A percentile compares a stretch with the other conserved stretches of the same genome.
phyloP scores from a whole-genome alignment of 1,140 invertebrate species.

The Trichonephila clavata region DNA sequence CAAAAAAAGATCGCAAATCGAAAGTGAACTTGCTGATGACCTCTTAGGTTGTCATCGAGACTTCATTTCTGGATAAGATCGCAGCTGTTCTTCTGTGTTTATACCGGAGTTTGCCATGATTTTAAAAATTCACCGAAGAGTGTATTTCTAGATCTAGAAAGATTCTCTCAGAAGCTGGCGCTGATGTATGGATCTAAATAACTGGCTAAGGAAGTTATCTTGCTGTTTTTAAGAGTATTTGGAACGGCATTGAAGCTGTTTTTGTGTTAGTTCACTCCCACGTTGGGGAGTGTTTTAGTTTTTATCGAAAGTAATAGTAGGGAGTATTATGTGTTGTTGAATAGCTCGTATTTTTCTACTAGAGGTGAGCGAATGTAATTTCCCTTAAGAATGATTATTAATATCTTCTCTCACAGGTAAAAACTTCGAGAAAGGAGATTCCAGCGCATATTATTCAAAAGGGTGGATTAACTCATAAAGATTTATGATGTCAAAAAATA shows the following conservation, averaged over 20 bases:
- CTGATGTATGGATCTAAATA: conserved; percentile 44
- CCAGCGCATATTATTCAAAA: no score
- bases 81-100: conserved; percentile 43
- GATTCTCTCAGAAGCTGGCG: conserved; percentile 23
- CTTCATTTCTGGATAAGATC: conserved; percentile 59
- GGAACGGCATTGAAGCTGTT: neutral
- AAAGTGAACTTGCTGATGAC: conserved; percentile 48
- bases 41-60: conserved; percentile 48
- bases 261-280: neutral
- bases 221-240: neutral
- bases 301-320: no score
- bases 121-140: neutral
- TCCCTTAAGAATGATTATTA: no score
- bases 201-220: neutral
- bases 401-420: no score
- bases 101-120: neutral
- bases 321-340: no score
- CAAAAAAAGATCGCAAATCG: neutral
- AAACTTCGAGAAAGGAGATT: no score
- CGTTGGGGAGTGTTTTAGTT: neutral
- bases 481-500: no score
- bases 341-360: no score
- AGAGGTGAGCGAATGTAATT: no score
- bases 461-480: no score
- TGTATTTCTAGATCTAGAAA: neutral